Conservation (phyloP, 37 sponge, comb jelly and placozoan genomes). For the Halisarca cf. caerulea region DNA sequence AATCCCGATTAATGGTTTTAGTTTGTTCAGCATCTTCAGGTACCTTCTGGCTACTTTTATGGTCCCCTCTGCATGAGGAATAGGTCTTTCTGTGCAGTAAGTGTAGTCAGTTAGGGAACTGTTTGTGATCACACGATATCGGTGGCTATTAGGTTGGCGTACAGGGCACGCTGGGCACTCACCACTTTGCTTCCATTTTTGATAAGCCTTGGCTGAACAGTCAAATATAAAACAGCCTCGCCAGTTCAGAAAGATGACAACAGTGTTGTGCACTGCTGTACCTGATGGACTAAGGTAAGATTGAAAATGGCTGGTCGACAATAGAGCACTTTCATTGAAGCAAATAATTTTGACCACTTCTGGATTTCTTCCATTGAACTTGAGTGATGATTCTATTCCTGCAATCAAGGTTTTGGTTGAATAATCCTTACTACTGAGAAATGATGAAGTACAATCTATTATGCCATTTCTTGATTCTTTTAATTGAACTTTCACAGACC, state of each 20-base stretch:
- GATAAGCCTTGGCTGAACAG: neutral
- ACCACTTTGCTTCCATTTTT: neutral
- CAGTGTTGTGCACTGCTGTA: too few species aligned
- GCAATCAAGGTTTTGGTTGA: neutral
- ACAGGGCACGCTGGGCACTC: neutral
- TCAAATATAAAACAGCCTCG: constrained; percentile 17
- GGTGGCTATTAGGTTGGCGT: neutral
- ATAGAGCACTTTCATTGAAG: neutral
- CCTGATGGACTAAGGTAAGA: neutral
- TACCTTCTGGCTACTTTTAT: neutral
- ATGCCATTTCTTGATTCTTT: neutral
- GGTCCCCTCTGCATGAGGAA: neutral
- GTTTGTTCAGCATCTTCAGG: neutral
- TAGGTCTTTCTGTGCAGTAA: neutral
- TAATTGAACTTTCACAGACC: neutral
- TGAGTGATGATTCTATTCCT: too few species aligned
- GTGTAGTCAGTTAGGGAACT: neutral
- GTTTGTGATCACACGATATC: neutral
- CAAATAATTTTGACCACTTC: neutral
- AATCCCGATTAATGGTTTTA: constrained; percentile 17
- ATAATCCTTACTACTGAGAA: neutral
- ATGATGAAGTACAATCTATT: neutral
- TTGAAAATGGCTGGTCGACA: neutral
- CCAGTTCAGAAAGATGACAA: constrained; percentile 5
- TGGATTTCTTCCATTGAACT: too few species aligned